phyloP scores from a whole-genome alignment of 2,113 vertebrate genomes.

The Hemicordylus capensis region DNA sequence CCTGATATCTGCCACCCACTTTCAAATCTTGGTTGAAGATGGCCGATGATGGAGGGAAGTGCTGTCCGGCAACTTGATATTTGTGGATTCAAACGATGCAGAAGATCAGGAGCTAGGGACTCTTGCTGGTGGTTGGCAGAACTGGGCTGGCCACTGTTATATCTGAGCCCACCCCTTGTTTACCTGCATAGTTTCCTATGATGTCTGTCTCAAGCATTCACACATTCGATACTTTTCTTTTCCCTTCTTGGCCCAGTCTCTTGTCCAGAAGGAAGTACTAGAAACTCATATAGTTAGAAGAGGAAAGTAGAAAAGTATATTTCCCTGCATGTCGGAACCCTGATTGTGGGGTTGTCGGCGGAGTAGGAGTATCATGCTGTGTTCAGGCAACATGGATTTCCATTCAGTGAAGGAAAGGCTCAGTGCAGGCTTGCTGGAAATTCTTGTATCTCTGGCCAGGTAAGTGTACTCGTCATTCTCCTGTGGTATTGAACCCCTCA shows the following conservation, averaged over 20 bases:
- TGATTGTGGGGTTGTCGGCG: neutral
- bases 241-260: neutral
- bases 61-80: too few relatives aligned
- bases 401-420: too few relatives aligned
- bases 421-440: neutral
- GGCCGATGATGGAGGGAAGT: too few relatives aligned
- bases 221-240: neutral
- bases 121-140: too few relatives aligned
- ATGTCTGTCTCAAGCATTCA: conserved; percentile 41
- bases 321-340: neutral
- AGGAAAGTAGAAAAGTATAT: neutral
- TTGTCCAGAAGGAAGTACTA: neutral
- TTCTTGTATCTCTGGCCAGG: too few relatives aligned
- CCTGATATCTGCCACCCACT: too few relatives aligned
- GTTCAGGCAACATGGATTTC: neutral
- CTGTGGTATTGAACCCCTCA: neutral
- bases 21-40: too few relatives aligned
- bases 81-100: too few relatives aligned
- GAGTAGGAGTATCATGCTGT: neutral
- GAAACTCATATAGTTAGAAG: neutral
- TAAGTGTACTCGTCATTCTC: neutral
- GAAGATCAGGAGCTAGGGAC: too few relatives aligned
- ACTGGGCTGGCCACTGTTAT: too few relatives aligned
- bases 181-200: neutral
- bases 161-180: too few relatives aligned